Evolutionary conservation across 2,888 invertebrate species (phyloP), one percentile per base, ranked within the genome.

Genomic region (Trichopria drosophilae): DNA sequence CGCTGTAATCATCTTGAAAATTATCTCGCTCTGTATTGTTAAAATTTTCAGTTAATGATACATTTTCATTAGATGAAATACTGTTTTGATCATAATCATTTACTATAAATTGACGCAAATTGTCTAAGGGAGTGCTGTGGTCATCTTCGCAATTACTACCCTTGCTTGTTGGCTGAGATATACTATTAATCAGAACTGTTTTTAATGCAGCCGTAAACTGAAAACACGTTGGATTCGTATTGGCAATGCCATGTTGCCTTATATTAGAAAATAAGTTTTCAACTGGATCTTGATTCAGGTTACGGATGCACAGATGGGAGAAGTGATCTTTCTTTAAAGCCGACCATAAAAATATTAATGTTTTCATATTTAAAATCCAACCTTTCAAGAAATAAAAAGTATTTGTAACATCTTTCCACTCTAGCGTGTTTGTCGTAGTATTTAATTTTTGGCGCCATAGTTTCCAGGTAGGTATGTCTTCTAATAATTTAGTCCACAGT

Each of bases 221-320:
- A 36, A 15, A 36, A n/a, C 20, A 19, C n/a, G 36, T 15, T 12
- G 36, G 36, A 36, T 19, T 36, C 7, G 36, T 36, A n/a, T 36
- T 36, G 2, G 36, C 36, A 9, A 36, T 36, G n/a, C 36, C 22
- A 20, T 36, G 36, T 36, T 36, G 20, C 7, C 36, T 19, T 13
- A 36, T 36, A n/a, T 36, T 36, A n/a, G 20, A 36, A 20, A 36
- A 36, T 4, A 36, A 22, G 23, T 36, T 36, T 36, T 36, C 20
- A 10, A 12, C 13, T 3, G 36, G 36, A n/a, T 36, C 36, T 36
- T 36, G 36, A 12, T 36, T 36, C 3, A 36, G 23, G n/a, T 36
- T 6, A 3, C 36, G 36, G 10, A 36, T 4, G 0, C 7, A 16
- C 23, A 36, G 13, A 36, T n/a, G 7, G 6, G 22, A 22, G 20